Evolutionary conservation across 2,113 vertebrate species (phyloP), one percentile per base, ranked within the genome.

Genomic region (Barnardius zonarius): DNA sequence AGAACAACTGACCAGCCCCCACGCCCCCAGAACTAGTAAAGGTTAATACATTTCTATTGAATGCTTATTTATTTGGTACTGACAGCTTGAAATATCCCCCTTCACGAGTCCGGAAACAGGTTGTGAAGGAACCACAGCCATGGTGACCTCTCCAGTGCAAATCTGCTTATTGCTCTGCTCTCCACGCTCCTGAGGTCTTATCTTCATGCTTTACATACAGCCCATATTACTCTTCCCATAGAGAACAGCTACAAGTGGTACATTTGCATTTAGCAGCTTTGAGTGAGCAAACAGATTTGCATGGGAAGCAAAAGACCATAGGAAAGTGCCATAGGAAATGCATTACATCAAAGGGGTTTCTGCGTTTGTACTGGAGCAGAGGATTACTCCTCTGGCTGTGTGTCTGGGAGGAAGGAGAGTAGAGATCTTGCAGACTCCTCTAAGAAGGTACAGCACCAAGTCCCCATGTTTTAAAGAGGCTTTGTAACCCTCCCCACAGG

Each of bases 251-350:
- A 95, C 83, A 95, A 96, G 92, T 72, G 69, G 12, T 7, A 15
- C 8, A 69, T 93, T 96, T 96, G 93, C 95, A 92, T 93, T 66
- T 44, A 66, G 70, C 20, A 16, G 72, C 82, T 95, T 82, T 1
- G 2, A 70, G 17, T 37, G 49, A 94, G 49, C 77, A 59, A n/a
- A 30, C 33, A 13, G 11, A 96, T 97, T 97, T 97, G 92, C 96
- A 92, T 96, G 48, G 35, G 63, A 85, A 93, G 78, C 46, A 12
- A 79, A 88, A 61, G 64, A 31, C 59, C 37, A 37, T 37, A 37
- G 37, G 37, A 37, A 37, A 37, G 37, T 66, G 54, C 64, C 70
- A 63, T 7, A 73, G 52, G 57, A 95, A 95, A 79, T 1, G 0
- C 24, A 52, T 68, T 55, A 48, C 84, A 93, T 89, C 57, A 41